Base-by-base conservation (phyloP, 2,113 vertebrate genomes). In the Octodon degus region DNA sequence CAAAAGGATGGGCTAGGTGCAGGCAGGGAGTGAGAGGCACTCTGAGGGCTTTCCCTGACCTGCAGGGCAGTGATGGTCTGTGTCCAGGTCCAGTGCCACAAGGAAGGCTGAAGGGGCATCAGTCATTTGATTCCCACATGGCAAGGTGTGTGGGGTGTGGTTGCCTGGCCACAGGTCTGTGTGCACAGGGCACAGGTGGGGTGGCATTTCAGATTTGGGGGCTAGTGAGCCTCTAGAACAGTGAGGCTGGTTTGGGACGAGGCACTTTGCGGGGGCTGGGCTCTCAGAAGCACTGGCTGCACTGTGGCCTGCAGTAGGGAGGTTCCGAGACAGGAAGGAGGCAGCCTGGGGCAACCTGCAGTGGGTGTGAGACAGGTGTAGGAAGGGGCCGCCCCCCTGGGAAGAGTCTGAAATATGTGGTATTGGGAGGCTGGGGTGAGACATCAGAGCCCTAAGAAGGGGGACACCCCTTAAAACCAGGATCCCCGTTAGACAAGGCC, bases 1-100 rank as follows among this genome's bases (percentile, higher is more conserved):
- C 17, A 9, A 62, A 27, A 34, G 9, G 80, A 25, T 16, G 14
- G 16, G 22, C 1, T 1, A 2, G 3, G 34, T n/a, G 0, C 34
- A 24, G n/a, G 34, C 34, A 47, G 34, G 30, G 30, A 85, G 43
- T 7, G 12, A 11, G 20, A 3, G 12, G 7, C 19, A 24, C 24
- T 13, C 58, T 9, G n/a, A 1, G 65, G 55, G 55, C 43, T 20
- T 32, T 32, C 9, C 62, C 80, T 16, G 40, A 14, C 25, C 32
- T 50, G 50, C 7, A 4, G 32, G 30, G 37, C 6, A 25, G 13
- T 14, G 47, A 32, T 37, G 37, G 30, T 30, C 24, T 50, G 30
- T 30, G 32, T 50, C 30, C 2, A n/a, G 30, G 17, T 11, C 3
- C 72, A 11, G 47, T 16, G 83, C 19, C 70, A 17, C 34, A 30